Evolutionary conservation across 2,797 vertebrate genomes (phyloP), one percentile per base, ranked within the genome.

Genomic region (Falco naumanni): DNA sequence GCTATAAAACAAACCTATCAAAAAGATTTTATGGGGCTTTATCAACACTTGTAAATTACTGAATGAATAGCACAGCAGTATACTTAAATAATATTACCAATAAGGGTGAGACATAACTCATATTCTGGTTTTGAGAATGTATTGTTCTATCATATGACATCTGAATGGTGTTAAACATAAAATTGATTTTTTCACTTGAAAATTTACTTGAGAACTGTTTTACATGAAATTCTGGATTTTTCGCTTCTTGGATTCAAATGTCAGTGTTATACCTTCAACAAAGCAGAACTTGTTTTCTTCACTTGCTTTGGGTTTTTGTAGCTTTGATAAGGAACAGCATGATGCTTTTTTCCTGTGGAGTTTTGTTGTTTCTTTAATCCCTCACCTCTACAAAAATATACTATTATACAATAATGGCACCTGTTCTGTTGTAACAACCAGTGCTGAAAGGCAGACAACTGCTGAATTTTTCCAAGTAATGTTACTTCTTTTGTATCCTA

Each of bases 251-350:
- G 29, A 51, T 81, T 80, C 59, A 65, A 28, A 47, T 54, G 65
- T 94, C 48, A 29, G 1, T 53, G 31, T 47, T 87, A 21, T 34
- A 13, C 37, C 43, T 86, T 63, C 54, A 66, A 24, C 94, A 94
- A 91, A 90, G 69, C 72, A 81, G 66, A 54, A 25, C 43, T 50
- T 69, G 37, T 87, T 96, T 92, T 84, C 76, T 74, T 80, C 3
- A 4, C 41, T 41, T 29, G 70, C 83, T 87, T 76, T 77, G 70
- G 16, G 16, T 10, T 76, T 84, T 83, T 88, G 74, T 74, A 25
- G 53, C 57, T 70, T 56, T 70, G 74, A 84, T 57, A 66, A 72
- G 71, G 80, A 95, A 21, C 96, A 97, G 97, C 90, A 15, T 85
- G 97, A 51, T 39, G 41, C 47, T 79, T 84, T 79, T 71, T 70